Evolutionary conservation across 1,140 invertebrate species (phyloP), one percentile per base, ranked within the genome.

Genomic region (Procambarus clarkii): DNA sequence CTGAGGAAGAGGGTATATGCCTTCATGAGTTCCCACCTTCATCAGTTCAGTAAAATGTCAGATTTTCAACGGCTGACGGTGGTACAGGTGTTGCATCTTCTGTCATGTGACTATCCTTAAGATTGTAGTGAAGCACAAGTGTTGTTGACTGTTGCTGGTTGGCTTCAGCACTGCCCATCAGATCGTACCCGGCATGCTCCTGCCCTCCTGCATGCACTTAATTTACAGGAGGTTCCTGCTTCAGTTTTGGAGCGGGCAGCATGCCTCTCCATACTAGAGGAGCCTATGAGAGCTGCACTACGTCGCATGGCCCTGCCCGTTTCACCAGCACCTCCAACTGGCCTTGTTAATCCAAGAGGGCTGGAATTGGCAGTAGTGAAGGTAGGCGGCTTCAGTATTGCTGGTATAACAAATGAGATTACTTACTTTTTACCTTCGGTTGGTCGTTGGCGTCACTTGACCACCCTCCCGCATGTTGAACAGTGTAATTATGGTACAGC

Each of bases 61-160:
- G 96, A 97, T 85, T 97, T 97, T 93, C 95, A 95, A 85, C 94
- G 96, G 91, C 94, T 97, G 3, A 95, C 95, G 64, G 94, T 95
- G 18, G 94, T 95, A 69, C 96, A 97, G 92, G 93, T 97, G 76
- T 95, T 96, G 92, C 95, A 95, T 92, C 93, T 97, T 18, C 94
- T 97, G 2, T 95, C 95, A 11, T 96, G 95, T 94, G 96, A 97
- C 93, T 97, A 96, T 93, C 97, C 97, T 2, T 96, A 97, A 3
- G 96, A 97, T 94, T 96, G 96, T 93, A 94, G 95, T 2, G 97
- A 97, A 94, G 94, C 94, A 3, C 95, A 96, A 92, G 95, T 97
- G 5, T 94, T 97, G 9, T 94, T 94, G 54, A 95, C 96, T 64
- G 95, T 96, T 64, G 92, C 96, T 2, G 94, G 94, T 83, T 97